Percentiles rank a stretch among this genome's conserved stretches.
phyloP scores from a whole-genome alignment of 1,140 invertebrate species.

The Drosophila virilis region DNA sequence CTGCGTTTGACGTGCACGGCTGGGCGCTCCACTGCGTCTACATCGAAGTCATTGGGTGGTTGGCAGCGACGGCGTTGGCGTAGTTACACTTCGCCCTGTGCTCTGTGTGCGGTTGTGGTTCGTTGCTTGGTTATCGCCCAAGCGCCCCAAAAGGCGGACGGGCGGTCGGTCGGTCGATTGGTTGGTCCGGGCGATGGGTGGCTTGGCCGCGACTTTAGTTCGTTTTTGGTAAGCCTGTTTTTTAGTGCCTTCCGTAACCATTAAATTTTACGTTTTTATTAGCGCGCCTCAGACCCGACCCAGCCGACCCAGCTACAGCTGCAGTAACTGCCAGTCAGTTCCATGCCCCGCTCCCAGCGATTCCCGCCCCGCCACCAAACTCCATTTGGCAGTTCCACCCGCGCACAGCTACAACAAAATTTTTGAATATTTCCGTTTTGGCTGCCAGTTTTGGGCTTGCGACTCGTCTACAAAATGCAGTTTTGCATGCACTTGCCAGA shows the following conservation, averaged over 20 bases:
- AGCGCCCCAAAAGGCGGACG: conserved; percentile 10
- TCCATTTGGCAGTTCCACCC: conserved; percentile 8
- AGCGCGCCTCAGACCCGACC: conserved; percentile 60
- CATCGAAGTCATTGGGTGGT: conserved; percentile 23
- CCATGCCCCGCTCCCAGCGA: not conserved
- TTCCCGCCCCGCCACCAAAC: too few species aligned
- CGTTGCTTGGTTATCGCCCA: conserved; percentile 79
- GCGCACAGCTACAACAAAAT: conserved; percentile 55
- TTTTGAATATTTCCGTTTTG: conserved; percentile 82
- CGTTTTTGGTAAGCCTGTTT: conserved; percentile 79
- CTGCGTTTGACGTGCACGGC: conserved; percentile 81
- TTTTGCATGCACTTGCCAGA: conserved; percentile 74
- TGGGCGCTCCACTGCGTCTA: conserved; percentile 75
- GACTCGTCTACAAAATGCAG: conserved; percentile 77
- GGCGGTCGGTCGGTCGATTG: not conserved
- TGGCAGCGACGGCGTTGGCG: conserved; percentile 59
- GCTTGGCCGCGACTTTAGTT: conserved; percentile 51
- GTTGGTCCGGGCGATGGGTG: not conserved
- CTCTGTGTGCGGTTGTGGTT: conserved; percentile 70
- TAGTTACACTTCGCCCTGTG: conserved; percentile 67
- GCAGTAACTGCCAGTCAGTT: conserved; percentile 5
- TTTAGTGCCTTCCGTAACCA: conserved; percentile 83
- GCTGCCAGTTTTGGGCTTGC: conserved; percentile 73
- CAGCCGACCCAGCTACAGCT: not conserved
- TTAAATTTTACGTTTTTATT: conserved; percentile 83